Base-by-base conservation (phyloP, 2,888 invertebrate genomes). In the Diachrysia chrysitis region DNA sequence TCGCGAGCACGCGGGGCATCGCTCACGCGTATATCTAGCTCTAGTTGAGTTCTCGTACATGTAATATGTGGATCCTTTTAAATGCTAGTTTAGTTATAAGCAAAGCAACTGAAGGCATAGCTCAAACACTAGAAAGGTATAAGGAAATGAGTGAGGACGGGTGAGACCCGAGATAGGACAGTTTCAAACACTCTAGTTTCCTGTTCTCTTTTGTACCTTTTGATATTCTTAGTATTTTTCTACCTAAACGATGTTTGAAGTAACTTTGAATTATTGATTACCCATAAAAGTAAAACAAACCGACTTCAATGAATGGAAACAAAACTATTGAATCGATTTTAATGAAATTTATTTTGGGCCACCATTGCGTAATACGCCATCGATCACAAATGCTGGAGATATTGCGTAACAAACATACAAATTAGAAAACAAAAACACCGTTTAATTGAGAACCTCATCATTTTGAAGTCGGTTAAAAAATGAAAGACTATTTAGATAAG, bases 71-170 rank as follows among this genome's bases (percentile, higher is more conserved):
- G 4, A 51, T 51, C 19, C 77, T 65, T 54, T 21, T 29, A 37
- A 54, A 51, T 63, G 58, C 32, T 57, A 78, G 69, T 73, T 57
- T 63, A 73, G 63, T 25, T 19, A 17, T 59, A 54, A 59, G 51
- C 35, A 58, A 60, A 63, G 73, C 68, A 78, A 73, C 78, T 63
- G 23, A 73, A 78, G 58, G 29, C 68, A 73, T 57, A 69, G 74
- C 64, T 78, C 70, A 75, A 63, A 75, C 64, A 69, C 67, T 62
- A 57, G 46, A 51, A 58, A 19, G 23, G 23, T 25, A 9, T 17
- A 23, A 58, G 12, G 19, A 32, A 32, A 51, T 21, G 21, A 19
- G 48, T 48, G 17, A 48, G 55, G 32, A 51, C 12, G 67, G 57
- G 29, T 51, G 57, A 51, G 48, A 63, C 48, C 67, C 57, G 48